Evolutionary conservation across 2,797 vertebrate species (phyloP), one percentile per base, ranked within the genome.

Genomic region (Macropodus opercularis): DNA sequence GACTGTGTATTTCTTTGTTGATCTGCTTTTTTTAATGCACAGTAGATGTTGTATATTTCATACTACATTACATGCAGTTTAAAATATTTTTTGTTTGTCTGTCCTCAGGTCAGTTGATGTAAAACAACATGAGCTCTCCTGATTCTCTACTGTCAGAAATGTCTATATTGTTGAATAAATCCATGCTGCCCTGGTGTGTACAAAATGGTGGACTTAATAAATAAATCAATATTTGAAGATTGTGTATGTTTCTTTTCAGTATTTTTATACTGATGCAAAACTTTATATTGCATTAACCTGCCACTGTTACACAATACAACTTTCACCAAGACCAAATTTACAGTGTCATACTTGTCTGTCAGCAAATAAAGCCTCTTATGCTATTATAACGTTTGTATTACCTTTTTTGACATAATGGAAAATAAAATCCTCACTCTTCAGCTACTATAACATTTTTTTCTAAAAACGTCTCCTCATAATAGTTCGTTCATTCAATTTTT

Each of bases 201-300:
- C 84, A 90, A 89, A 89, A 70, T 79, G 59, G 76, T 89, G 79
- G 81, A 89, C 72, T 77, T 87, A 92, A 91, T 93, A 92, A 94
- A 93, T 59, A 79, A 75, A 83, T 29, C 32, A 78, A 72, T 86
- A 72, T 75, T 22, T 69, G 17, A 76, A 23, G 10, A 34, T 13
- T 64, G 24, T 71, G 9, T 63, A 12, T 3, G 11, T 55, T 48
- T 50, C 54, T 34, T 59, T 11, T 48, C 2, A 27, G 17, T 17
- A 10, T 19, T 26, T 21, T 34, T 32, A 10, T 3, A 29, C 6
- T 39, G 8, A 4, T 14, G 8, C 1, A 5, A 9, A n/a, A 31
- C 9, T n/a, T 15, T 6, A 35, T 11, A 35, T 35, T 35, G 14
- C 14, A 15, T 35, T 15, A 1, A 6, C 15, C 14, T 15, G 5